Base-by-base conservation (phyloP, 2,113 vertebrate genomes). In the Amazona vittata region DNA sequence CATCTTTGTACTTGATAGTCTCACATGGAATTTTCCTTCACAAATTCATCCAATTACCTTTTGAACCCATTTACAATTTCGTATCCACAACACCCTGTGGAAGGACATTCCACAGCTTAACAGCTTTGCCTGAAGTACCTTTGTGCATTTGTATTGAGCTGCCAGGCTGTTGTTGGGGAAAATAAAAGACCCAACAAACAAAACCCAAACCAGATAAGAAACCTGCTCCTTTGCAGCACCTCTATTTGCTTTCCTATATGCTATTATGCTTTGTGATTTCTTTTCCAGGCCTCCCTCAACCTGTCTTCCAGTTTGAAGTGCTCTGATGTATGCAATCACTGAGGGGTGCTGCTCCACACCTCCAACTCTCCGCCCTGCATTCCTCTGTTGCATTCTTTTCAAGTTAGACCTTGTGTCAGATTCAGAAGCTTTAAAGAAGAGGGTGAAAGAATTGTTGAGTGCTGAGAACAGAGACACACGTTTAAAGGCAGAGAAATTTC, bases 61-160 rank as follows among this genome's bases (percentile, higher is more conserved):
- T 90, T 92, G 91, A 96, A 90, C 76, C 28, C 90, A 86, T 92
- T 73, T 92, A 77, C 83, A 94, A 71, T 85, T 77, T 33, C 1
- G 4, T 44, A 83, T 80, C 76, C 86, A 92, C 80, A 93, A 96
- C 91, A 95, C 95, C 95, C 96, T 83, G 93, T 62, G 91, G 91
- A 93, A 93, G 93, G 93, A 95, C 89, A 94, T 93, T 94, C 94
- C 95, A 90, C 60, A 93, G 83, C 64, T 70, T 60, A 85, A 62
- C 74, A 39, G 85, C 67, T 85, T 91, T 85, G 83, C 70, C 68
- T 50, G 17, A 49, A 47, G 43, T n/a, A 94, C 53, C 43, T 89
- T 26, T 33, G 35, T 37, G 69, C 14, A 0, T 15, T 74, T 79
- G 47, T 76, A 75, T 53, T 37, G 55, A 92, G 67, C 57, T 92